A percentile compares a stretch with the other conserved stretches of the same genome.
Evolutionary conservation across 2,888 invertebrate species (phyloP).

Genomic region (Hermaeophaga mercurialis): DNA sequence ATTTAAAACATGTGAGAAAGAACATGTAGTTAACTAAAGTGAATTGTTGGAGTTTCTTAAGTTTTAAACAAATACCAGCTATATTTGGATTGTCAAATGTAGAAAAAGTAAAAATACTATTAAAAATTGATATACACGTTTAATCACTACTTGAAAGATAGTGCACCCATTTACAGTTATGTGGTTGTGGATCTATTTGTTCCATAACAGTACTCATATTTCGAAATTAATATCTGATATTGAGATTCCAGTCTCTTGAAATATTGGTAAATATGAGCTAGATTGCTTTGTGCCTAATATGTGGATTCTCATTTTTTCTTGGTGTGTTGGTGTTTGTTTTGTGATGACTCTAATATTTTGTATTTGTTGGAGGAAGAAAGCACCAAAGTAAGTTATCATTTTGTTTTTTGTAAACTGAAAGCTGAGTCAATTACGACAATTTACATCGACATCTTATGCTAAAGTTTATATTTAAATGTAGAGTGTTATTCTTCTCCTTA

Average conservation of each 20-base stretch:
- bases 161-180: constrained; percentile 20
- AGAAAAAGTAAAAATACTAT: not conserved
- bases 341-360: constrained; percentile 52
- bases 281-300: constrained; percentile 27
- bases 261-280: constrained; percentile 20
- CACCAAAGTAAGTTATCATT: constrained; percentile 53
- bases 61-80: not conserved
- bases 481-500: too few species aligned
- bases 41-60: not conserved
- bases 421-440: too few species aligned
- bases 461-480: too few species aligned
- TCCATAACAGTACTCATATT: constrained; percentile 17
- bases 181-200: constrained; percentile 12
- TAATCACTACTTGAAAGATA: constrained; percentile 7
- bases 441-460: too few species aligned
- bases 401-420: too few species aligned
- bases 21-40: not conserved
- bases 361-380: constrained; percentile 54
- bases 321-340: constrained; percentile 48
- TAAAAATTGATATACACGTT: not conserved
- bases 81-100: not conserved
- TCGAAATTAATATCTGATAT: constrained; percentile 4
- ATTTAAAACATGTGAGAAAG: not conserved
- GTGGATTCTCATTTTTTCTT: constrained; percentile 40
- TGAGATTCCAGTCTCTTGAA: not conserved